Evolutionary conservation across 2,113 vertebrate genomes (phyloP), one percentile per base, ranked within the genome.

Genomic region (Egretta garzetta): DNA sequence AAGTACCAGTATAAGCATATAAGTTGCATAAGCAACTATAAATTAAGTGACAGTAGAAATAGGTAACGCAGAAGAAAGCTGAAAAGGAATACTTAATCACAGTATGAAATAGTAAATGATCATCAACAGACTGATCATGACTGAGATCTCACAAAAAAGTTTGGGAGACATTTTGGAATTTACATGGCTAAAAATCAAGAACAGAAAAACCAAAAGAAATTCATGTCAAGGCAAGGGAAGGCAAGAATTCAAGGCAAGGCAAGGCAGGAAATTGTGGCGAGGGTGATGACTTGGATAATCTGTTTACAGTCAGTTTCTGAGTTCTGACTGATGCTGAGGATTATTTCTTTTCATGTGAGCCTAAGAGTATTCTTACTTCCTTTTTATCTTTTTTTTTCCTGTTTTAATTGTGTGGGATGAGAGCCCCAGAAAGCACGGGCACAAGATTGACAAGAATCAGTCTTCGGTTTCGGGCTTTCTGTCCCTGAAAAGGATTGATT

Each of bases 401-500:
- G 10, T 86, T 93, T 86, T 93, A 88, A 68, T 82, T 93, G 23
- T 64, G 32, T 63, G 84, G 55, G 28, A 41, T 58, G 32, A 85
- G 43, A 81, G 55, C 33, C 20, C 22, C 33, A 56, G 43, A 63
- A 86, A 76, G n/a, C 35, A 45, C 3, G 0, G 19, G 16, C 53
- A n/a, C 19, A 62, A 56, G 23, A 81, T 4, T 93, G 77, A 87
- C 41, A 62, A 73, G 63, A 88, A 74, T 2, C 4, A 68, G 37
- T 81, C 41, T 90, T 85, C 4, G 14, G 32, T 84, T 94, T 85
- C 85, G 59, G 35, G 23, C 86, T 43, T 80, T 86, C 53, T 76
- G 39, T 76, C 39, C 52, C 67, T 88, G 79, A 56, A 92, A 90
- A 92, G 53, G 76, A 80, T 80, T 96, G 56, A 92, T 88, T 93